Evolutionary conservation across 1,140 invertebrate species (phyloP).

Genomic region (Drosophila pallidifrons): DNA sequence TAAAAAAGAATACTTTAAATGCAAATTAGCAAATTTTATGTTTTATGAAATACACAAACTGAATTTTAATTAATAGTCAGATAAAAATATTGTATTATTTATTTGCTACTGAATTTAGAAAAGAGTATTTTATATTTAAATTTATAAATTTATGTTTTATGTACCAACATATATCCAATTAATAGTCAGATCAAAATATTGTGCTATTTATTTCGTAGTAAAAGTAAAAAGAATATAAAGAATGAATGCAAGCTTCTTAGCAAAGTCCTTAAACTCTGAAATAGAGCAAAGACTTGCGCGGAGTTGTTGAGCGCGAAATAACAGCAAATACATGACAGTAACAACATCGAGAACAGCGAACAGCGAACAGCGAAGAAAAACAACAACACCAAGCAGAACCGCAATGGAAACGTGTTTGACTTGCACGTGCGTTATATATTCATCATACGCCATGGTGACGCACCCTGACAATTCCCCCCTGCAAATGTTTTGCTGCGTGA

Average conservation of each 20-base stretch:
- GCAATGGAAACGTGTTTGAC: constrained; percentile 62
- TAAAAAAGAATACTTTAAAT: too few relatives aligned
- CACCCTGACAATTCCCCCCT: constrained; percentile 40
- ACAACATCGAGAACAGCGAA: constrained; percentile 10
- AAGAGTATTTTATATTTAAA: too few relatives aligned
- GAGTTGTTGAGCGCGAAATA: constrained; percentile 36
- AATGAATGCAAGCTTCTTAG: neutral
- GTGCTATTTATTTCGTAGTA: too few relatives aligned
- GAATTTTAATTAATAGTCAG: too few relatives aligned
- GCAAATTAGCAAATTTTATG: too few relatives aligned
- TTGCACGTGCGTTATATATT: constrained; percentile 79
- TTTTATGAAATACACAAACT: too few relatives aligned
- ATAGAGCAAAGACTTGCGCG: constrained; percentile 29
- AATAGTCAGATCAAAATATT: too few relatives aligned
- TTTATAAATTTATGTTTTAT: too few relatives aligned
- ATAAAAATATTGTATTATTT: too few relatives aligned
- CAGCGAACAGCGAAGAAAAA: too few relatives aligned
- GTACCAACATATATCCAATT: too few relatives aligned
- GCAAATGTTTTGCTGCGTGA: constrained; percentile 25
- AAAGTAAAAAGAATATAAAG: neutral
- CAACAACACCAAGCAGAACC: constrained; percentile 22
- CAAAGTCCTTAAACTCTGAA: constrained; percentile 26
- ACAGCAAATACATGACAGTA: constrained; percentile 51
- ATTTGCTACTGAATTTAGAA: too few relatives aligned
- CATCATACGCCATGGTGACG: constrained; percentile 75